phyloP scores from a whole-genome alignment of 2,797 vertebrate genomes.

The Anisognathus igniventris region DNA sequence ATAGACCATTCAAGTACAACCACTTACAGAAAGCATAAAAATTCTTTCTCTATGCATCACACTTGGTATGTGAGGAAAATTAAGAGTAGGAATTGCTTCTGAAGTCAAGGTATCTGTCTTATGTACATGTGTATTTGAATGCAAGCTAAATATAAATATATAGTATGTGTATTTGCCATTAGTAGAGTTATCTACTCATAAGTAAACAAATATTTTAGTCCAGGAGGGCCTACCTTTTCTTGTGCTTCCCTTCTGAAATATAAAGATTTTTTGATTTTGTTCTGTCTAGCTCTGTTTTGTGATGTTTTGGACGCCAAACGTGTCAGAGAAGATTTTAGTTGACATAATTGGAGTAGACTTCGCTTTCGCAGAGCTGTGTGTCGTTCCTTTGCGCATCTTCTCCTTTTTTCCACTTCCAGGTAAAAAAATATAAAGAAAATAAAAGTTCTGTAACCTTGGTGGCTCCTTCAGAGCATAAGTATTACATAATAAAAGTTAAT shows the following conservation, averaged over 20 bases:
- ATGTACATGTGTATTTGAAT: neutral
- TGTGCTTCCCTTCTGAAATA: neutral
- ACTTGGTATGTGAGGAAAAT: neutral
- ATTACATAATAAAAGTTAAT: neutral
- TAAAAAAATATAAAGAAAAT: slow-evolving; percentile 46
- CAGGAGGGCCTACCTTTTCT: neutral
- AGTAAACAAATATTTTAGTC: neutral
- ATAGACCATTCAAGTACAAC: neutral
- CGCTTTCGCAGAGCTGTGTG: slow-evolving; percentile 89
- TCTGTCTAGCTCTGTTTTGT: slow-evolving; percentile 88
- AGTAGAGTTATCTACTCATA: neutral
- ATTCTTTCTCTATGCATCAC: neutral
- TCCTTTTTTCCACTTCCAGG: slow-evolving; percentile 98
- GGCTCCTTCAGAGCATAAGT: neutral
- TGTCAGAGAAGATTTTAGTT: slow-evolving; percentile 94
- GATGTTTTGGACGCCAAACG: slow-evolving; percentile 93
- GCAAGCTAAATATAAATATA: neutral
- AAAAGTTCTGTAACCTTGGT: neutral
- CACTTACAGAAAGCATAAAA: neutral
- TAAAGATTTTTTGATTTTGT: neutral
- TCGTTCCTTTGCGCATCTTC: slow-evolving; percentile 90
- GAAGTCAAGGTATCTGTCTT: neutral
- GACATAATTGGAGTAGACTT: slow-evolving; percentile 92
- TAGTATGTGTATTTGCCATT: neutral
- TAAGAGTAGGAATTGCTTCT: neutral